Percentiles rank a stretch among this genome's conserved stretches.
These are phyloP conservation scores for Crotalus horridus DNA, from an alignment of 2,113 vertebrate genomes.

Conservation along the genomic window DNA sequence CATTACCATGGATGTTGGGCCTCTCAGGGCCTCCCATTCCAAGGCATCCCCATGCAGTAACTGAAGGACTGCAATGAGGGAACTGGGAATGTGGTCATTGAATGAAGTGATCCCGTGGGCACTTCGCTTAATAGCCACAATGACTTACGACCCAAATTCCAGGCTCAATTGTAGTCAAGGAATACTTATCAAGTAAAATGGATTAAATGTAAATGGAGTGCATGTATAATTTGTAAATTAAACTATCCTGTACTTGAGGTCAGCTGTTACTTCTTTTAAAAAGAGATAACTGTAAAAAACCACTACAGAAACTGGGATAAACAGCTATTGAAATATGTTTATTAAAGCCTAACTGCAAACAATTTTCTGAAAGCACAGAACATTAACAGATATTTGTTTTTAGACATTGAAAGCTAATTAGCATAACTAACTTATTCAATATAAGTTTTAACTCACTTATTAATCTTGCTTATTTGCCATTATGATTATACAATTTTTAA, in stretches of 20 bases:
- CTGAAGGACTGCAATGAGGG: background rate
- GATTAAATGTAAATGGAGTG: background rate
- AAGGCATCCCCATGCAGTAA: background rate
- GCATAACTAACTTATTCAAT: background rate
- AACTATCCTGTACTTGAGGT: background rate
- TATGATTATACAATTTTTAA: slow-evolving; percentile 12
- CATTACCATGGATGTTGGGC: background rate
- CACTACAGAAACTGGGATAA: background rate
- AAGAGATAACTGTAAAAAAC: background rate
- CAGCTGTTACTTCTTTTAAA: background rate
- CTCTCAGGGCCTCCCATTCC: no score
- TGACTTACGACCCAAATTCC: background rate
- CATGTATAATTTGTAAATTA: background rate
- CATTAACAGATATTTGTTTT: background rate
- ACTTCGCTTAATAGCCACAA: background rate
- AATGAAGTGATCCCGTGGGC: background rate
- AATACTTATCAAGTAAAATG: background rate
- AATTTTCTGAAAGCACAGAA: background rate
- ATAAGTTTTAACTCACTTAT: background rate
- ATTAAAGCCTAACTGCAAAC: background rate
- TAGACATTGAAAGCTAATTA: background rate
- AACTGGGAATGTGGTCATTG: background rate
- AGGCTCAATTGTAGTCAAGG: background rate
- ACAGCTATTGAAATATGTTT: background rate
- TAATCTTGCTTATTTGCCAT: slow-evolving; percentile 4